Base-by-base conservation (phyloP, 2,113 vertebrate genomes). In the Potamarius usumacintae region DNA sequence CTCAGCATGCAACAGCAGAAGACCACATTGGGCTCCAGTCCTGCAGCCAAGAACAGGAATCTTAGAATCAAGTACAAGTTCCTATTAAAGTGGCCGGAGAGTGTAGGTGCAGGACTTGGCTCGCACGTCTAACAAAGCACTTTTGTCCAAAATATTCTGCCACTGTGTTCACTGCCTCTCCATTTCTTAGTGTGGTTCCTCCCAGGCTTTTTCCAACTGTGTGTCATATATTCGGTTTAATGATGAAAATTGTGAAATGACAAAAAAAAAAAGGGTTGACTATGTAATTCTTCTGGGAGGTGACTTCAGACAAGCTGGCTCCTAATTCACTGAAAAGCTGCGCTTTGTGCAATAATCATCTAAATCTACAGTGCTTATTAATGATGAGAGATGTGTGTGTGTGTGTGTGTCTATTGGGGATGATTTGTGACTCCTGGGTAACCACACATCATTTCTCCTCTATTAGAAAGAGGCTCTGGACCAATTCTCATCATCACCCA, bases 401-500 rank as follows among this genome's bases (percentile, higher is more conserved):
- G 30, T 30, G 25, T 78, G 62, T 71, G 52, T 62, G 79, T 53
- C 86, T 69, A 8, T 17, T 18, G 55, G 55, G 78, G 69, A 50
- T 82, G 34, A 82, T 82, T 74, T 58, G 55, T 60, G 65, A 82
- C 79, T 83, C 86, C 58, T 58, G 42, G 80, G 57, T n/a, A 83
- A 63, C 20, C 25, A 71, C 34, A n/a, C 60, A 79, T 34, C 34
- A 83, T 71, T 76, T 65, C 63, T 14, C 30, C 62, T 86, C 79
- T 77, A 83, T 87, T 81, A 85, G 76, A 57, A 84, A 62, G 84
- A 48, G 34, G 62, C 52, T 25, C 15, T 82, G 57, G 55, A 80
- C 50, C 62, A 79, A 78, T 84, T 87, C 67, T 84, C 48, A 25
- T 85, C 77, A 87, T 87, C 84, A 58, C 58, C 67, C 58, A 18